Evolutionary conservation across 2,797 vertebrate species (phyloP).

Genomic region (Decapterus maruadsi): DNA sequence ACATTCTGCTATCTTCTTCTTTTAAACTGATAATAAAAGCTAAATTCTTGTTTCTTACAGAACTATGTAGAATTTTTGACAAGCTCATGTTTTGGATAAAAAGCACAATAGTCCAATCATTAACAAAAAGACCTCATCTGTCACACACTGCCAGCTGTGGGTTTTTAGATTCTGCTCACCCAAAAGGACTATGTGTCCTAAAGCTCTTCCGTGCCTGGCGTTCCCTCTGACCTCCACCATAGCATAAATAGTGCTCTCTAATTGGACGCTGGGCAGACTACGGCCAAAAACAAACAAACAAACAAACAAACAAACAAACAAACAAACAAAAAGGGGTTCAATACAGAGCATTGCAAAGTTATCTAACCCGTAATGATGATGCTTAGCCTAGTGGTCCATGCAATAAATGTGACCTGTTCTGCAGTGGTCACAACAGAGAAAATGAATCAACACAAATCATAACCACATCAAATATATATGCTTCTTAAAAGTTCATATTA

Average conservation of each 20-base stretch:
- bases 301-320: not conserved
- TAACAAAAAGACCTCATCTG: constrained; percentile 12
- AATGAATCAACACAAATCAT: not conserved
- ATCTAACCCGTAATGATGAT: constrained; percentile 50
- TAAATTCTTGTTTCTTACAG: not conserved
- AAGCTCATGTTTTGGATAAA: constrained; percentile 18
- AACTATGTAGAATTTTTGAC: constrained; percentile 17
- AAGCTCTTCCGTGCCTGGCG: constrained; percentile 41
- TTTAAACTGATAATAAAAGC: not conserved
- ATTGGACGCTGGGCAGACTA: constrained; percentile 53
- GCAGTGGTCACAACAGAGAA: not conserved
- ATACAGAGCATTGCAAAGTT: not conserved
- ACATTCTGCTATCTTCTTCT: constrained; percentile 28
- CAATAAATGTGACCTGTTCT: constrained; percentile 40
- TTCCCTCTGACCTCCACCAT: constrained; percentile 61
- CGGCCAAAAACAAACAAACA: constrained; percentile 10
- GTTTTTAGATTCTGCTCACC: constrained; percentile 31
- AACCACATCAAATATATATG: not conserved
- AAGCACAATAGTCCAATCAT: not conserved
- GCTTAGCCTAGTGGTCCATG: constrained; percentile 28
- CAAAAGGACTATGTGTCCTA: constrained; percentile 33
- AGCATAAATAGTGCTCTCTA: constrained; percentile 52
- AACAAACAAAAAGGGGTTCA: not conserved
- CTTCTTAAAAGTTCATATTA: too few relatives aligned
- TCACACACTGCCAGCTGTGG: constrained; percentile 12